phyloP scores from a whole-genome alignment of 2,888 invertebrate species.

The Tinea semifulvella region DNA sequence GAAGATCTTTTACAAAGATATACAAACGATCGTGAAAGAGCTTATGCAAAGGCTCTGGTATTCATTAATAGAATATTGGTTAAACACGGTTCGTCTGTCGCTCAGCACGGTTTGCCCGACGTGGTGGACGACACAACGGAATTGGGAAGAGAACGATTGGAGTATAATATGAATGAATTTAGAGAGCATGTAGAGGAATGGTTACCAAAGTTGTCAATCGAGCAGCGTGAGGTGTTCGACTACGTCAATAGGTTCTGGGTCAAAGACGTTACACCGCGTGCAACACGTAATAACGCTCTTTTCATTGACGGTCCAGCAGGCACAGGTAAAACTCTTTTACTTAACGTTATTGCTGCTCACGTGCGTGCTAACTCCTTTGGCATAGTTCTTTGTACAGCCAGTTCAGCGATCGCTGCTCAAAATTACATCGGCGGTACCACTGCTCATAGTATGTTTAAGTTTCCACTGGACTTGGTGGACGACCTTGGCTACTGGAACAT shows the following conservation, averaged over 20 bases:
- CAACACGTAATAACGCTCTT: neutral
- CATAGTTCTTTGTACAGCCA: slow-evolving; percentile 10
- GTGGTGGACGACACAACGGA: neutral
- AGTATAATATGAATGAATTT: too few relatives aligned
- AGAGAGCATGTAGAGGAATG: too few relatives aligned
- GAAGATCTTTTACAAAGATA: neutral
- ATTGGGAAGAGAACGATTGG: too few relatives aligned
- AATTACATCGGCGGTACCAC: slow-evolving; percentile 12
- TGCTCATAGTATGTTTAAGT: slow-evolving; percentile 15
- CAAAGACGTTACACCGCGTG: neutral
- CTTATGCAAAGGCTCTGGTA: neutral
- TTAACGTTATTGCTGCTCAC: slow-evolving; percentile 13
- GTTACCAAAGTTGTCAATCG: too few relatives aligned
- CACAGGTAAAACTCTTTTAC: slow-evolving; percentile 14
- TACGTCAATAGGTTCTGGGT: too few relatives aligned
- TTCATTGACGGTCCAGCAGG: slow-evolving; percentile 15
- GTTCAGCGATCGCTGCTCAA: slow-evolving; percentile 13
- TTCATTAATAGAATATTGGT: neutral
- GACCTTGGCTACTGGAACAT: slow-evolving; percentile 13
- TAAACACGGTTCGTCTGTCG: neutral
- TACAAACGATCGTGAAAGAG: neutral
- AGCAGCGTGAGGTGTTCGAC: too few relatives aligned
- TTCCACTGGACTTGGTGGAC: slow-evolving; percentile 12
- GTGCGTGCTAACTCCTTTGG: slow-evolving; percentile 8
- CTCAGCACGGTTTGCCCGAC: neutral